Evolutionary conservation across 2,888 invertebrate species (phyloP).

Genomic region (Drosophila kambysellisi): DNA sequence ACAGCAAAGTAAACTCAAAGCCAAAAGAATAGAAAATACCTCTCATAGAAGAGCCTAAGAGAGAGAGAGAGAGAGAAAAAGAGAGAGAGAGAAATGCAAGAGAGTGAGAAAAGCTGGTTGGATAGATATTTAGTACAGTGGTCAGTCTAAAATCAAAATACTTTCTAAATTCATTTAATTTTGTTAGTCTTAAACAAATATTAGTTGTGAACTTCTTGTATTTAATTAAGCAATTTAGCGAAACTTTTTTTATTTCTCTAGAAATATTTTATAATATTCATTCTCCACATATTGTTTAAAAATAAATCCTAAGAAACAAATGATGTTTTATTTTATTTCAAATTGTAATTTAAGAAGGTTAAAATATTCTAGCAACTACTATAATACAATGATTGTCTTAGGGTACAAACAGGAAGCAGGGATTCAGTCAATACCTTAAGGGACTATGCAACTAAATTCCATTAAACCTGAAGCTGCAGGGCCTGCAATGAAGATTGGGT

Average conservation of each 20-base stretch:
- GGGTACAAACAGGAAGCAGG: slow-evolving; percentile 28
- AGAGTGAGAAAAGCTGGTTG: slow-evolving; percentile 10
- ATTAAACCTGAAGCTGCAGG: slow-evolving; percentile 72
- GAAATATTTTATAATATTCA: neutral
- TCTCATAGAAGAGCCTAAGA: neutral
- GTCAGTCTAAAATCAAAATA: neutral
- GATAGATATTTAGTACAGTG: neutral
- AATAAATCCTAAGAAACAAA: neutral
- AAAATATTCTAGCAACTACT: neutral
- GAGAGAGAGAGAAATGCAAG: slow-evolving; percentile 9
- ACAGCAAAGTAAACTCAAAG: slow-evolving; percentile 41
- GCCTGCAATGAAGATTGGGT: slow-evolving; percentile 31
- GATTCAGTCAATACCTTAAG: slow-evolving; percentile 43
- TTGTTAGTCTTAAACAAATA: neutral
- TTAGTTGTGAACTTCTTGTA: neutral
- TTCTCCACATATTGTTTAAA: neutral
- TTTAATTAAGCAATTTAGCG: neutral
- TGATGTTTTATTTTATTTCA: neutral
- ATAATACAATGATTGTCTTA: slow-evolving; percentile 68
- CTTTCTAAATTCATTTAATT: neutral
- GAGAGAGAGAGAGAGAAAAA: neutral
- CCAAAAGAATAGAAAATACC: slow-evolving; percentile 22
- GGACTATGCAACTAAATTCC: slow-evolving; percentile 57
- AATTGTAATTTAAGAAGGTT: neutral
- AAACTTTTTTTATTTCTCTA: neutral